Percentiles rank a stretch among this genome's conserved stretches.
phyloP scores from a whole-genome alignment of 2,113 vertebrate genomes.

The Platichthys stellatus region DNA sequence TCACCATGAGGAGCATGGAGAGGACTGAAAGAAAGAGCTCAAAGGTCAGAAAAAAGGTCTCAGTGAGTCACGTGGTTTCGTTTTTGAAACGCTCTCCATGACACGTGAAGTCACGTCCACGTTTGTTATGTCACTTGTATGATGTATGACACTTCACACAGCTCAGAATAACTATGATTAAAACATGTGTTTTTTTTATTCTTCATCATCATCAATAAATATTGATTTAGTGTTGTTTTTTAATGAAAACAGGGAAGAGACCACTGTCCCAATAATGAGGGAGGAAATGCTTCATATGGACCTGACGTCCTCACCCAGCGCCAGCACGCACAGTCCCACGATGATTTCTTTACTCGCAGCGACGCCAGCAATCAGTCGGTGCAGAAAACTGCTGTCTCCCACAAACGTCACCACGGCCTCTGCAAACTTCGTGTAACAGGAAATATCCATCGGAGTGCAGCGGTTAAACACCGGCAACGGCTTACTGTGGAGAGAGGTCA shows the following conservation, averaged over 20 bases:
- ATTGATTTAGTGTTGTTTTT: too few relatives aligned
- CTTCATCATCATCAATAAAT: too few relatives aligned
- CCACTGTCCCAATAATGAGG: too few relatives aligned
- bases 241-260: too few relatives aligned
- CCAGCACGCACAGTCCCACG: slow-evolving; percentile 96
- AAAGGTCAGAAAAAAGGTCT: neutral
- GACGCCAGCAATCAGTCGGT: slow-evolving; percentile 95
- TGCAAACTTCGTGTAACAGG: slow-evolving; percentile 96
- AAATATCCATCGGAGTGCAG: slow-evolving; percentile 96
- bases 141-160: too few relatives aligned
- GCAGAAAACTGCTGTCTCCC: slow-evolving; percentile 95
- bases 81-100: too few relatives aligned
- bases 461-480: slow-evolving; percentile 97
- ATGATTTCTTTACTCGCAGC: slow-evolving; percentile 99
- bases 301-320: slow-evolving; percentile 88
- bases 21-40: slow-evolving; percentile 82
- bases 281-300: too few relatives aligned
- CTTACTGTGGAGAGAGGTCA: slow-evolving; percentile 75
- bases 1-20: slow-evolving; percentile 97
- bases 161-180: too few relatives aligned
- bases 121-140: too few relatives aligned
- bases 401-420: slow-evolving; percentile 98
- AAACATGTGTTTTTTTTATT: too few relatives aligned
- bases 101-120: too few relatives aligned
- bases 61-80: too few relatives aligned